Evolutionary conservation across 2,888 invertebrate species (phyloP), one percentile per base, ranked within the genome.

Genomic region (Celastrina argiolus): DNA sequence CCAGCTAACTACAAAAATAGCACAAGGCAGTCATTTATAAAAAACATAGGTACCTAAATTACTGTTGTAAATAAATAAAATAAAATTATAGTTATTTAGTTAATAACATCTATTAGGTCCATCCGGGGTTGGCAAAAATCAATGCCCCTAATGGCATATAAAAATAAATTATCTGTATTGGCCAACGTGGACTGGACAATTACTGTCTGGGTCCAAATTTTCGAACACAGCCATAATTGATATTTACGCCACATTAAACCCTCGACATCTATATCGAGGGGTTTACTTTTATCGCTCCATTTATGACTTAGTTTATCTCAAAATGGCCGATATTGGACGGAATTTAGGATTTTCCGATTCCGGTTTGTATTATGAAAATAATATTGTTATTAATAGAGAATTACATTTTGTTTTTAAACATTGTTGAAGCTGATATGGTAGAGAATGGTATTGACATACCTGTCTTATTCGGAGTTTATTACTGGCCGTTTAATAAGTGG

Each of bases 81-180:
- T 16, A 51, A 26, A 4, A 4, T 26, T 10, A 26, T 6, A 45
- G 2, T 10, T 8, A 26, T 12, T 22, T 51, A 14, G 12, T 51
- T 26, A 51, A 26, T 14, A 26, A 51, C 12, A 51, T 51, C 22
- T 14, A 51, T 22, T 22, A 51, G 51, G 12, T 51, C 14, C 22
- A 26, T 6, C 22, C 22, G 51, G 22, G 22, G 51, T 10, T 59
- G 56, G 58, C 31, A 58, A 65, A 59, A 59, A 65, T 59, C 58
- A 59, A 65, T 59, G 45, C 65, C 69, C 70, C 72, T 70, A 72
- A 72, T 67, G 69, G 74, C 75, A 78, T 82, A 86, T 88, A 85
- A 87, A 87, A 87, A 82, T 87, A 85, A 87, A 88, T 86, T 84
- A 85, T 78, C 85, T 82, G 83, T 85, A 85, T 82, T 81, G 79